Percentiles rank a stretch among this genome's conserved stretches.
phyloP scores from a whole-genome alignment of 2,113 vertebrate genomes.

The Lathamus discolor region DNA sequence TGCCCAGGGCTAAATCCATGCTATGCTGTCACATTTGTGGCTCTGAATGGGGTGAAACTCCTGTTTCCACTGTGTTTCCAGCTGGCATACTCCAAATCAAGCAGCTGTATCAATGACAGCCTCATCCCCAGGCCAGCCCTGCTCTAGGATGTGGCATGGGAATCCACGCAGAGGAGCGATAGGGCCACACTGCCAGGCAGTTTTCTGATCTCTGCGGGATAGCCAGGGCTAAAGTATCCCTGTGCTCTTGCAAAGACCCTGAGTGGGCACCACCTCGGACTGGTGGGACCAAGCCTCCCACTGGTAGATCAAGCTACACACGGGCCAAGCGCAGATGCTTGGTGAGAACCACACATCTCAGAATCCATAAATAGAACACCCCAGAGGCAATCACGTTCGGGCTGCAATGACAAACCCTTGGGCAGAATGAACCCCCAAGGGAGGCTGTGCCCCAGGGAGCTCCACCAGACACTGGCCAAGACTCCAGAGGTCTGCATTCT shows the following conservation, averaged over 20 bases:
- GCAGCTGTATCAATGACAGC: fast-evolving
- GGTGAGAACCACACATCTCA: background rate
- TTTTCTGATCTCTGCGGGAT: background rate
- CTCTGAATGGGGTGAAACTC: background rate
- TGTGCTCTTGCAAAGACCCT: background rate
- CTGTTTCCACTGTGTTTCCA: fast-evolving
- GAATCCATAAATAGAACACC: background rate
- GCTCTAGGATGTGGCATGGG: fast-evolving
- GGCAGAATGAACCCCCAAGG: background rate
- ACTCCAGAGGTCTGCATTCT: background rate
- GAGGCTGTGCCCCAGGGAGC: background rate
- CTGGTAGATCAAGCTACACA: fast-evolving
- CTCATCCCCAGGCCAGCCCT: background rate
- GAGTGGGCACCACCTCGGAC: fast-evolving
- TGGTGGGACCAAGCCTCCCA: background rate
- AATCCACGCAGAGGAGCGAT: background rate
- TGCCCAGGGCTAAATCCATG: background rate
- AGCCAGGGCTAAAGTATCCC: background rate
- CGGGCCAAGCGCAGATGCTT: fast-evolving
- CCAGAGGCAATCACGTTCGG: background rate
- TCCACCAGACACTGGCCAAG: background rate
- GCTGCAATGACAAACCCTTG: background rate
- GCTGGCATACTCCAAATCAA: background rate
- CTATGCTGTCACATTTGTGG: background rate
- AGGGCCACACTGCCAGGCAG: background rate